These are phyloP conservation scores for Ostrea edulis DNA, from an alignment of 1,140 invertebrate genomes.

Conservation along the genomic window DNA sequence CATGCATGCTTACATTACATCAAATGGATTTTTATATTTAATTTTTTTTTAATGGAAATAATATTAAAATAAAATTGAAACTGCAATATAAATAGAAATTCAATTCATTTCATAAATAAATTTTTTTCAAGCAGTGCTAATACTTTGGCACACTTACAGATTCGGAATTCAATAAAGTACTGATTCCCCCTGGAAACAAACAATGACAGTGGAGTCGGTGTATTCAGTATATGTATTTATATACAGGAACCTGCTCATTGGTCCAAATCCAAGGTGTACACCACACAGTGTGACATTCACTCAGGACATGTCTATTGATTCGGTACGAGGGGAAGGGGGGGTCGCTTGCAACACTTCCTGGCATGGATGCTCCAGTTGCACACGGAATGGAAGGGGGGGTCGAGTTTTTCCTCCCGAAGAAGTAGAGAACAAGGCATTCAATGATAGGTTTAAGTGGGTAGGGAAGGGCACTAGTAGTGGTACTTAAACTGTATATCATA, in stretches of 20 bases:
- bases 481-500: neutral
- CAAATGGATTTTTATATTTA: no score
- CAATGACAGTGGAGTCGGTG: neutral
- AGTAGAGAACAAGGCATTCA: neutral
- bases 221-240: neutral
- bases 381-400: neutral
- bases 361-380: neutral
- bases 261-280: slow-evolving; percentile 6
- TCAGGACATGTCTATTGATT: neutral
- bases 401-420: neutral
- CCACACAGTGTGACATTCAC: neutral
- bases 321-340: neutral
- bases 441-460: neutral
- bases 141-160: neutral
- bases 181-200: neutral
- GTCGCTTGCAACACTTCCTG: neutral
- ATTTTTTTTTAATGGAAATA: no score
- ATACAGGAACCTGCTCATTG: neutral
- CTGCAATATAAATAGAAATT: no score
- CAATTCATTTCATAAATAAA: no score
- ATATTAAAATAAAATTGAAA: no score
- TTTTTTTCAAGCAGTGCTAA: neutral
- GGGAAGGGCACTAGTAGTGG: neutral
- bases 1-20: no score
- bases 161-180: neutral